Percentiles rank a stretch among this genome's conserved stretches.
Evolutionary conservation across 1,140 invertebrate species (phyloP).

Genomic region (Macrotrachela quadricornifera): DNA sequence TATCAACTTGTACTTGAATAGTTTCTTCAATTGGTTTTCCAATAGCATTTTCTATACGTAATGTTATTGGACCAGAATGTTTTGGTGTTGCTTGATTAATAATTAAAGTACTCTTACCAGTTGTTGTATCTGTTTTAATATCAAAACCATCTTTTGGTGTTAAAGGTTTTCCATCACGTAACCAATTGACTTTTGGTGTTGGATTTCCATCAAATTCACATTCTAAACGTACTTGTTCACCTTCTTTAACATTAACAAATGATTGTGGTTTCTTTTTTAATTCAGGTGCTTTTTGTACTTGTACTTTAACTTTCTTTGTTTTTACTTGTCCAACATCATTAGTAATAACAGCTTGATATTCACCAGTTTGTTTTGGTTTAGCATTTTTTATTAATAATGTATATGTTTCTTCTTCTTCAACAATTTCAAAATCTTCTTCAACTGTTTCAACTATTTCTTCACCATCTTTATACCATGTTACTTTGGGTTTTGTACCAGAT

Average conservation of each 20-base stretch:
- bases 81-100: too few species aligned
- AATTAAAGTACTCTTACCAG: too few species aligned
- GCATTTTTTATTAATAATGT: neutral
- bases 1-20: too few species aligned
- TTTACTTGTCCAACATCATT: neutral
- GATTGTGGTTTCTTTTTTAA: neutral
- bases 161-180: conserved; percentile 29
- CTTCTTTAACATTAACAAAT: neutral
- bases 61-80: neutral
- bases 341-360: conserved; percentile 2
- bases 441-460: neutral
- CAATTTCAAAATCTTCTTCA: neutral
- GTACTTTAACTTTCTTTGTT: neutral
- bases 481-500: conserved; percentile 13
- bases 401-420: conserved; percentile 1
- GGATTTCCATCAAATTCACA: conserved; percentile 3
- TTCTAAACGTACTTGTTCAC: neutral
- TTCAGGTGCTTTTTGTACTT: neutral
- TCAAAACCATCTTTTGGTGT: conserved; percentile 16
- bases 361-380: conserved; percentile 12
- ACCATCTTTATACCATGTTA: conserved; percentile 7
- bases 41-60: neutral
- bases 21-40: too few species aligned
- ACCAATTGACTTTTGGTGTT: conserved; percentile 48
- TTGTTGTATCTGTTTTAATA: conserved; percentile 11